Percentiles rank a stretch among this genome's conserved stretches.
Conservation (phyloP, 1,140 invertebrate genomes). For the Hydropsyche tenuis region DNA sequence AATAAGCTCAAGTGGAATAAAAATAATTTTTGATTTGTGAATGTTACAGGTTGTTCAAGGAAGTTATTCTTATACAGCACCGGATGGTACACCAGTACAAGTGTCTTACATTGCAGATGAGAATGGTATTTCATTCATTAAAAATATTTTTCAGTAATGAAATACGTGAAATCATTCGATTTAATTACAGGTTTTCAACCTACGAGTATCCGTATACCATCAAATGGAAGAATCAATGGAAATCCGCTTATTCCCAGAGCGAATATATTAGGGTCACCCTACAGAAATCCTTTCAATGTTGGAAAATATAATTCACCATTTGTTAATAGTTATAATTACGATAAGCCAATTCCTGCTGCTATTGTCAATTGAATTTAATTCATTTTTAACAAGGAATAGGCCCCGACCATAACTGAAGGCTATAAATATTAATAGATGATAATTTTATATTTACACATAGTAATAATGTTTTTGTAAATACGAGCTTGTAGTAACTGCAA, state of each 20-base stretch:
- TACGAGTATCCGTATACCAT: constrained; percentile 56
- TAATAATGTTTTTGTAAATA: no score
- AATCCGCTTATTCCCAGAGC: constrained; percentile 36
- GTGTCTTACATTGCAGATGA: constrained; percentile 71
- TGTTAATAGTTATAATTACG: not conserved
- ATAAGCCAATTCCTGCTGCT: not conserved
- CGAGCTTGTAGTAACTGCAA: no score
- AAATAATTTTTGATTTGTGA: no score
- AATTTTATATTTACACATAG: no score
- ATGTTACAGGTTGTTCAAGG: constrained; percentile 64
- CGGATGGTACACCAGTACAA: constrained; percentile 73
- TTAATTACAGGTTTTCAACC: constrained; percentile 56
- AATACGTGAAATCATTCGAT: not conserved
- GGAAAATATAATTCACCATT: constrained; percentile 38
- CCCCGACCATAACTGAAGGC: no score
- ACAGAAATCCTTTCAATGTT: constrained; percentile 51
- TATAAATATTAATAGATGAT: not conserved
- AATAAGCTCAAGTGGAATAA: no score
- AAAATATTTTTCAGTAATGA: not conserved
- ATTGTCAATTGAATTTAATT: not conserved
- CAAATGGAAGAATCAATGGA: constrained; percentile 52
- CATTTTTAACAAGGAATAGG: no score
- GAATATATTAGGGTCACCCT: constrained; percentile 43
- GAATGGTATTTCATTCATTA: constrained; percentile 53
- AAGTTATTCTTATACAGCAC: constrained; percentile 78